Evolutionary conservation across 2,113 vertebrate species (phyloP).

Genomic region (Sapayoa aenigma): DNA sequence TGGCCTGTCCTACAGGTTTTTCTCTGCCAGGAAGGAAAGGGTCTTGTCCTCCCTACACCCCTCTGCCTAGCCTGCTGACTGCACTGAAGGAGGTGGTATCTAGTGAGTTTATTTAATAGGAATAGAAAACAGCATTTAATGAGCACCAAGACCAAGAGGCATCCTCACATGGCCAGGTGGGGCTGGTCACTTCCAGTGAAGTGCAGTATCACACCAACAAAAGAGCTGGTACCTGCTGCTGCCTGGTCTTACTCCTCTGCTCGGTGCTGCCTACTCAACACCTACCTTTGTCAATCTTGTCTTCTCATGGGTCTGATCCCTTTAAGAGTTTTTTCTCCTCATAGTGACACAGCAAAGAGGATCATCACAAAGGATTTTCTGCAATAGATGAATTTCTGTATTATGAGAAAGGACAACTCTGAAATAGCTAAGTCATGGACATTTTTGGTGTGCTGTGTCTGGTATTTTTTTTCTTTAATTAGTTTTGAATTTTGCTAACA

Average conservation of each 20-base stretch:
- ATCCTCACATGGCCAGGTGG: rapidly evolving
- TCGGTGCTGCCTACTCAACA: not conserved
- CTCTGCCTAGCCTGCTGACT: not conserved
- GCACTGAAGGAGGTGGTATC: not conserved
- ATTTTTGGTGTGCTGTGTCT: not conserved
- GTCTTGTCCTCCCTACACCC: rapidly evolving
- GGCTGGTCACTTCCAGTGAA: not conserved
- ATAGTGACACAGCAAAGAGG: not conserved
- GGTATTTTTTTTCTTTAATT: not conserved
- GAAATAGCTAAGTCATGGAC: not conserved
- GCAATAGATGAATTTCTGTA: not conserved
- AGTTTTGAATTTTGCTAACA: not conserved
- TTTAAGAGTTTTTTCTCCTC: not conserved
- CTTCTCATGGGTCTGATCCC: not conserved
- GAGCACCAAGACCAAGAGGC: not conserved
- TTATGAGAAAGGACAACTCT: not conserved
- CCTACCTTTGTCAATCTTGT: not conserved
- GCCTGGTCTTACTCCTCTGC: not conserved
- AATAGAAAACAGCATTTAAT: not conserved
- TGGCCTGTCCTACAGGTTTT: not conserved
- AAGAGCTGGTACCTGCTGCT: not conserved
- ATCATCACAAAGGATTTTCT: not conserved
- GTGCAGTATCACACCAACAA: not conserved
- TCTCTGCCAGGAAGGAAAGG: rapidly evolving
- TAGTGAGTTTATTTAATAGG: not conserved